Conservation (phyloP, 2,888 invertebrate species). For the Erebia ligea region DNA sequence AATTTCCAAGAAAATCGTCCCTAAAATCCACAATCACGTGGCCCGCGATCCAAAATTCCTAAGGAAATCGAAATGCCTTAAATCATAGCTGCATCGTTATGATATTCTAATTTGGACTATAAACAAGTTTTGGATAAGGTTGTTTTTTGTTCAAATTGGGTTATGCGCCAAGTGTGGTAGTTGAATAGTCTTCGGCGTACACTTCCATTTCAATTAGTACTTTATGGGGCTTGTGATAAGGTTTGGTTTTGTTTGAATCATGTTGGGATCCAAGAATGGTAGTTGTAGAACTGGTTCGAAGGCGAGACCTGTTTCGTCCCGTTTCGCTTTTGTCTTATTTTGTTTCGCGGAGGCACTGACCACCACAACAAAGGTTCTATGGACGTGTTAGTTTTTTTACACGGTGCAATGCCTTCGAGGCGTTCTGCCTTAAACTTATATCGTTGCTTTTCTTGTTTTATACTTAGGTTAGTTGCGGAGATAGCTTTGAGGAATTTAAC, state of each 20-base stretch:
- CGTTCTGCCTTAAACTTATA: constrained; percentile 46
- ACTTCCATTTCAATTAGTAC: constrained; percentile 35
- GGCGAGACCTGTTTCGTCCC: constrained; percentile 65
- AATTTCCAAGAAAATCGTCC: constrained; percentile 45
- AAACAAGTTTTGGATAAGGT: constrained; percentile 44
- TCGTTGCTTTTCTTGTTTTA: constrained; percentile 24
- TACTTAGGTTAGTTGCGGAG: constrained; percentile 2
- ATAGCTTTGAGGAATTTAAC: not conserved
- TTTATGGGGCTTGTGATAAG: constrained; percentile 46
- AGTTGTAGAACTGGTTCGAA: constrained; percentile 68
- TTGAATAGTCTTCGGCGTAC: constrained; percentile 53
- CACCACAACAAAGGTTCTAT: constrained; percentile 80
- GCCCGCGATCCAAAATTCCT: constrained; percentile 62
- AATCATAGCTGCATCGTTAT: constrained; percentile 63
- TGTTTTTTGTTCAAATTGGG: constrained; percentile 45
- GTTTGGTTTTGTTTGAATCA: constrained; percentile 42
- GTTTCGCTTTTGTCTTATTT: constrained; percentile 76
- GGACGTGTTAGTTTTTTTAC: constrained; percentile 64
- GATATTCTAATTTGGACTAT: constrained; percentile 44
- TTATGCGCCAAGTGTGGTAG: constrained; percentile 49
- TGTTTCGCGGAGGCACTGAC: constrained; percentile 80
- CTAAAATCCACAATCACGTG: constrained; percentile 49
- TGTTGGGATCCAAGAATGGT: constrained; percentile 51
- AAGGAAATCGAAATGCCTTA: constrained; percentile 79
- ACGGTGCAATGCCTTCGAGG: constrained; percentile 57